Conservation (phyloP, 2,888 invertebrate species). For the Morpho deidamia region DNA sequence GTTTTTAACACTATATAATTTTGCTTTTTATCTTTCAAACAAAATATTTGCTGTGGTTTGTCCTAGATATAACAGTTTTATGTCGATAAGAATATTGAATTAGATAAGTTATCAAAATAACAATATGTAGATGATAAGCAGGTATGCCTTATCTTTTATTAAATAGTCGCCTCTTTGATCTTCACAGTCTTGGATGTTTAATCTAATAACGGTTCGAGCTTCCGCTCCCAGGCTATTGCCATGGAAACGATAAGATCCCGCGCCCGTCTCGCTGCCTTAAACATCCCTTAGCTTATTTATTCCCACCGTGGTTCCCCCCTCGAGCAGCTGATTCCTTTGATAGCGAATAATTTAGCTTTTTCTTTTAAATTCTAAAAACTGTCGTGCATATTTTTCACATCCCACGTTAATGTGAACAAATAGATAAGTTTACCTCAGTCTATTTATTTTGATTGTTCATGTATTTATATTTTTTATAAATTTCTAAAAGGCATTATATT, state of each 20-base stretch:
- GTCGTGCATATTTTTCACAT: constrained; percentile 7
- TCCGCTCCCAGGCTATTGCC: constrained; percentile 48
- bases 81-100: constrained; percentile 25
- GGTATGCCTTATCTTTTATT: constrained; percentile 26
- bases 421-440: background rate
- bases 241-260: constrained; percentile 40
- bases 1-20: constrained; percentile 7
- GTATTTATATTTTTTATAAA: no score
- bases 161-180: constrained; percentile 28
- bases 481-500: no score
- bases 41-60: constrained; percentile 23
- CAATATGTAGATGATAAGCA: constrained; percentile 12
- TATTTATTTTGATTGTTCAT: no score
- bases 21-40: constrained; percentile 13
- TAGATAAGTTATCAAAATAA: constrained; percentile 26
- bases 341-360: constrained; percentile 30
- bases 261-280: constrained; percentile 37
- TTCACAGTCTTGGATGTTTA: constrained; percentile 23
- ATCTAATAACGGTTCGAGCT: constrained; percentile 33
- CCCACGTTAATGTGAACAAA: background rate
- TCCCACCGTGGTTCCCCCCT: constrained; percentile 38
- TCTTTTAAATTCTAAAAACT: constrained; percentile 14
- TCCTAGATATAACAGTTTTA: constrained; percentile 21
- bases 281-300: constrained; percentile 50
- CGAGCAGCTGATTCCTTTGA: constrained; percentile 64